Evolutionary conservation across 2,888 invertebrate genomes (phyloP), one percentile per base, ranked within the genome.

Genomic region (Blomia tropicalis): DNA sequence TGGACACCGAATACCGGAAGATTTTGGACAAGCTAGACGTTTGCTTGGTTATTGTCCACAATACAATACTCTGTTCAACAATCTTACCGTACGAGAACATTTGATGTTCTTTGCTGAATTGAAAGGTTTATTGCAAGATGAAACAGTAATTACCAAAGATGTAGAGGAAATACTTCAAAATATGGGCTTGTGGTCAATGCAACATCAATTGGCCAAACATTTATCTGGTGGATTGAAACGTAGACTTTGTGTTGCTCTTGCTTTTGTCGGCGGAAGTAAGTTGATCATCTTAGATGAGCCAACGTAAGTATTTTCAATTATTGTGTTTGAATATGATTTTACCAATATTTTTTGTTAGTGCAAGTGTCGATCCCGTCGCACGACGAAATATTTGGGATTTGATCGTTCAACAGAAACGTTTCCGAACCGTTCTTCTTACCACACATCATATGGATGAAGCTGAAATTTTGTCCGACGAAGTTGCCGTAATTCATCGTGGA

Each of bases 381-480:
- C 67, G 75, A 32, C 68, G 74, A 61, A 68, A 70, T 47, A 75
- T 76, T 65, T 76, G 76, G 76, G 74, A 75, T 63, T 68, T 75
- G 25, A 72, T 75, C 23, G 67, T 71, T 7, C 69, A 69, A 31
- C 70, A 73, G 63, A 72, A 71, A 31, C 63, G 66, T 67, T 68
- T 68, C 5, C 69, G 74, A 51, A 76, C 75, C 1, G 72, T 76
- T 44, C 66, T 76, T 27, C 68, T 76, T 60, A 73, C 74, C 0
- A 76, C 75, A 5, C 76, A 76, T 63, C 74, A 75, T 66, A 67
- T 76, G 67, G 75, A 76, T 64, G 76, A 76, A 68, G 76, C 76
- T 14, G 75, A 76, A 64, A 70, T 73, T 23, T 68, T 76, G 14
- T 71, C 73, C 60, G 75, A 76, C 67, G 65, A 71, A 44, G 71